Conservation (phyloP, 2,888 invertebrate genomes). For the Selenia dentaria region DNA sequence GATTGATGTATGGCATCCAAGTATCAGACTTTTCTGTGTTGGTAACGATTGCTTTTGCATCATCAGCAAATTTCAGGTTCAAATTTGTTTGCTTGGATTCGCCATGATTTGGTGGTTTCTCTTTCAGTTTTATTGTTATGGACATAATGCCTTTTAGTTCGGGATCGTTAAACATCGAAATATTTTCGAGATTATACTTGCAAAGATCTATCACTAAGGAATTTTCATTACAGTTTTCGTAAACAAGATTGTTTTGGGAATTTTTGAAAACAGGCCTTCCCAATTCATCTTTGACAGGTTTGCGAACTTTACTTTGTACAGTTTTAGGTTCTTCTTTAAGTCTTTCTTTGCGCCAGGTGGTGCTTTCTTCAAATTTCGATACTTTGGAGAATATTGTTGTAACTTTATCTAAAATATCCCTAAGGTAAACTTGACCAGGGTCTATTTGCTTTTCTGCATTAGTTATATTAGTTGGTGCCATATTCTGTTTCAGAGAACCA, state of each 20-base stretch:
- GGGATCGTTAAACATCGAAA: constrained; percentile 53
- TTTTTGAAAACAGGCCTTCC: constrained; percentile 37
- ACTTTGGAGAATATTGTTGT: constrained; percentile 55
- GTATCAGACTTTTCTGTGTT: constrained; percentile 31
- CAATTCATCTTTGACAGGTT: constrained; percentile 39
- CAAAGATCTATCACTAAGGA: constrained; percentile 60
- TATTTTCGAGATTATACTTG: constrained; percentile 59
- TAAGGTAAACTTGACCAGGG: constrained; percentile 55
- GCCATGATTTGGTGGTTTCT: constrained; percentile 41
- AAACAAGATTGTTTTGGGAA: constrained; percentile 39
- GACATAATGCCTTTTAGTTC: constrained; percentile 47
- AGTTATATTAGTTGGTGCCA: constrained; percentile 13
- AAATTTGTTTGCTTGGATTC: constrained; percentile 44
- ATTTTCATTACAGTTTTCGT: constrained; percentile 47
- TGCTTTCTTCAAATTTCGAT: constrained; percentile 32
- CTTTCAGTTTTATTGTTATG: constrained; percentile 56
- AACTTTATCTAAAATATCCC: constrained; percentile 62
- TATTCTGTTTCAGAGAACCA: constrained; percentile 3
- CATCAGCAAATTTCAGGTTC: constrained; percentile 47
- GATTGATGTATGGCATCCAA: constrained; percentile 35
- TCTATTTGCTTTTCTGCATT: constrained; percentile 36
- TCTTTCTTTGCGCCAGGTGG: constrained; percentile 19
- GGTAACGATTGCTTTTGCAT: constrained; percentile 25
- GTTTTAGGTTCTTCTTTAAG: constrained; percentile 25
- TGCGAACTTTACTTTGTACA: constrained; percentile 24